Evolutionary conservation across 2,888 invertebrate genomes (phyloP).

Genomic region (Leptinotarsa juncta): DNA sequence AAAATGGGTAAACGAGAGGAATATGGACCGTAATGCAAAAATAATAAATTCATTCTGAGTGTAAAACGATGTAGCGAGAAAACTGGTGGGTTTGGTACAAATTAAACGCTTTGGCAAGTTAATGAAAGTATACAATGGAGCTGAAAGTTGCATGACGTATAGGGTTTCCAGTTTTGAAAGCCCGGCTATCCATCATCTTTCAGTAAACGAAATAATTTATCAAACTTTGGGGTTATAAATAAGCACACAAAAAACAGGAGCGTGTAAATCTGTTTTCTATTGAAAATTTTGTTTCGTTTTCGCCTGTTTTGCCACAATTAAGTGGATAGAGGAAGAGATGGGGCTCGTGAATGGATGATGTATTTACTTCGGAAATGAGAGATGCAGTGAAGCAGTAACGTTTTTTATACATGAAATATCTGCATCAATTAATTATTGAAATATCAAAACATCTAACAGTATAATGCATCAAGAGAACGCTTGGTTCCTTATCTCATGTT

Average conservation of each 20-base stretch:
- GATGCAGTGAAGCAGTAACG: no score
- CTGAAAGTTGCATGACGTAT: slow-evolving; percentile 51
- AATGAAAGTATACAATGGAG: slow-evolving; percentile 50
- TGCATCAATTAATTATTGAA: no score
- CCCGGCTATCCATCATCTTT: slow-evolving; percentile 49
- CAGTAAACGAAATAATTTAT: slow-evolving; percentile 50
- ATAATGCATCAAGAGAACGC: no score
- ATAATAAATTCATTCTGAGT: slow-evolving; percentile 44
- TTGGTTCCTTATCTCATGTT: no score
- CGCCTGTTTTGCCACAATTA: slow-evolving; percentile 5
- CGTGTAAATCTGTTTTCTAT: slow-evolving; percentile 9
- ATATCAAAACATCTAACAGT: no score
- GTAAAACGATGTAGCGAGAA: slow-evolving; percentile 45
- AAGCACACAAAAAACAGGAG: slow-evolving; percentile 44
- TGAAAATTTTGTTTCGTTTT: slow-evolving; percentile 3
- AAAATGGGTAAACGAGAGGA: slow-evolving; percentile 15
- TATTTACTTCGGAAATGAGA: no score
- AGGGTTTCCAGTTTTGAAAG: slow-evolving; percentile 48
- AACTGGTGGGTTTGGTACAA: slow-evolving; percentile 43
- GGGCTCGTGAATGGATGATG: no score
- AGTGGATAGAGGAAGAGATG: slow-evolving; percentile 5
- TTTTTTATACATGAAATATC: no score
- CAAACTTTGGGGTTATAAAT: slow-evolving; percentile 48
- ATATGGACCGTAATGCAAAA: slow-evolving; percentile 38
- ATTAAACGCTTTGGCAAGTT: slow-evolving; percentile 48